A percentile compares a stretch with the other conserved stretches of the same genome.
These are phyloP conservation scores for Pygoscelis adeliae DNA, from an alignment of 2,113 vertebrate genomes.

Conservation along the genomic window DNA sequence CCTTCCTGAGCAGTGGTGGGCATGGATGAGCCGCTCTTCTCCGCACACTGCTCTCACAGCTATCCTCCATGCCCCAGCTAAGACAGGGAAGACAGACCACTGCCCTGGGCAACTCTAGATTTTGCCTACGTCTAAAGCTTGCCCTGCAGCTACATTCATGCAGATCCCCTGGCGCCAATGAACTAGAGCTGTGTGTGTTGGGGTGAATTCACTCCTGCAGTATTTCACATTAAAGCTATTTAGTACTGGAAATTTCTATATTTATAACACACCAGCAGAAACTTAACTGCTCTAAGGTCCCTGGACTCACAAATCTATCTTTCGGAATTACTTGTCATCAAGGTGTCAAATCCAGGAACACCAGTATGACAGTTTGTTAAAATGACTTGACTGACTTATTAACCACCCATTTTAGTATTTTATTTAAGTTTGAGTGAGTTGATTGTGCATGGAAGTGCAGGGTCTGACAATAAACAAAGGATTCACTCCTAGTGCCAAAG, in stretches of 20 bases:
- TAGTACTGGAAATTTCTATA: neutral
- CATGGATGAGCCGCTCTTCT: neutral
- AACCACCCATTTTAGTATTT: constrained; percentile 19
- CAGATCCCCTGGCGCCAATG: neutral
- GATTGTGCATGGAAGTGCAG: neutral
- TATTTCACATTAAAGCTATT: neutral
- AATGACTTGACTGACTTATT: constrained; percentile 8
- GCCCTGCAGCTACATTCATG: neutral
- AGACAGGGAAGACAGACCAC: neutral
- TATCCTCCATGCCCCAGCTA: neutral
- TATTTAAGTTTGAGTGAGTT: neutral
- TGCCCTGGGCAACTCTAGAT: neutral
- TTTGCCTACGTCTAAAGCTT: neutral
- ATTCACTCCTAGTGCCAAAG: neutral
- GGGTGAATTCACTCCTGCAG: neutral
- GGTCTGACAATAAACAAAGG: neutral
- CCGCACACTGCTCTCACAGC: neutral
- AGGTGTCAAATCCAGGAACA: neutral
- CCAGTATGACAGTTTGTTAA: neutral
- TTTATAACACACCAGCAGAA: neutral
- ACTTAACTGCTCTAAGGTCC: neutral
- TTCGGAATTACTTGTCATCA: neutral
- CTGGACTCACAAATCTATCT: neutral
- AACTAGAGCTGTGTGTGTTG: neutral
- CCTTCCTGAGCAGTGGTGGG: neutral